These are phyloP conservation scores for Diorhabda carinulata DNA, from an alignment of 1,140 invertebrate genomes.

Conservation along the genomic window DNA sequence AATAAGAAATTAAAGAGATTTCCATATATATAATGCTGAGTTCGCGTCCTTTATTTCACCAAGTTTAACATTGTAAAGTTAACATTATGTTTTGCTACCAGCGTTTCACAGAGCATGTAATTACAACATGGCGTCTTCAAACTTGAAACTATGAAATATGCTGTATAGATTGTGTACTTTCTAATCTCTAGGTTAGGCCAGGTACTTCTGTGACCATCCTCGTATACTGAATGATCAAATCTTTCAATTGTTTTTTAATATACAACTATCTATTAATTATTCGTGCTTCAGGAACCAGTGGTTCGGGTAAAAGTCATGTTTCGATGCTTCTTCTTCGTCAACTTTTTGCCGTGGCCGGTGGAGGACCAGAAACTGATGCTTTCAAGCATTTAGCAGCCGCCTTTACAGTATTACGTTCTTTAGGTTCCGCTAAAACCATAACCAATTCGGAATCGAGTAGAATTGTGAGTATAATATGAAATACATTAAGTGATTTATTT, in stretches of 20 bases:
- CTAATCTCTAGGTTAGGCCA: no score
- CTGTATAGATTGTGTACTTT: no score
- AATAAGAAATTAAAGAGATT: no score
- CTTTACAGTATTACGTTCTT: constrained; percentile 86
- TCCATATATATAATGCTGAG: no score
- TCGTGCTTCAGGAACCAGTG: constrained; percentile 72
- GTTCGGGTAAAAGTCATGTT: constrained; percentile 92
- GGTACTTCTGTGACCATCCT: no score
- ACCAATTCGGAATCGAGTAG: constrained; percentile 90
- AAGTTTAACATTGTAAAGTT: no score
- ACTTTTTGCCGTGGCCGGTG: constrained; percentile 88
- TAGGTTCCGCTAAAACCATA: constrained; percentile 85
- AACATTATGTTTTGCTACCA: no score
- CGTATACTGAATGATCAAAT: neutral
- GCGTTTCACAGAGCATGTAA: no score
- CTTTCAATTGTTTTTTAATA: neutral
- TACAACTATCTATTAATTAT: neutral
- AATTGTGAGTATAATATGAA: constrained; percentile 62
- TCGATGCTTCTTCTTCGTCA: constrained; percentile 88
- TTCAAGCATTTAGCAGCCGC: constrained; percentile 93
- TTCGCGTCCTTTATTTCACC: no score
- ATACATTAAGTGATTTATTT: neutral
- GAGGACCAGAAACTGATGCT: constrained; percentile 91
- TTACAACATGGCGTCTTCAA: no score
- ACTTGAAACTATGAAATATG: no score